Conservation (phyloP, 2,113 vertebrate genomes). For the Sorex araneus region DNA sequence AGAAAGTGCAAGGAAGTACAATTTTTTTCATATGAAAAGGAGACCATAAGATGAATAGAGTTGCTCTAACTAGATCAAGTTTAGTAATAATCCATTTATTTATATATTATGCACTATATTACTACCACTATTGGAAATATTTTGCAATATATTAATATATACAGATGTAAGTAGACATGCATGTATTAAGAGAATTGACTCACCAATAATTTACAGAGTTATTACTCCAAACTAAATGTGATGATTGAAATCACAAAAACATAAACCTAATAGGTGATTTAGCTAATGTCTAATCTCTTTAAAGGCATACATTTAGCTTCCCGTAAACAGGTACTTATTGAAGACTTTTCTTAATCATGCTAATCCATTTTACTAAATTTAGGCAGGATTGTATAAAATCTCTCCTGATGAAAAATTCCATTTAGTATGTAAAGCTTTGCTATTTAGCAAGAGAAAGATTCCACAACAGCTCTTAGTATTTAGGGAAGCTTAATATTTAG, state of each 20-base stretch:
- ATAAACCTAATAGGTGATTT: neutral
- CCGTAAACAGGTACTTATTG: neutral
- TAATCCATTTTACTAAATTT: constrained; percentile 44
- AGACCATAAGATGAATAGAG: neutral
- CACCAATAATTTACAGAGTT: neutral
- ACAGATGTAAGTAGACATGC: too few species aligned
- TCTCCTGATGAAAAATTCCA: constrained; percentile 57
- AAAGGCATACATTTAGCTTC: neutral
- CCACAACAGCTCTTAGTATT: constrained; percentile 11
- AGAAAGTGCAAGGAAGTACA: neutral
- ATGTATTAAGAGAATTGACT: constrained; percentile 4
- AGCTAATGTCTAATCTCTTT: neutral
- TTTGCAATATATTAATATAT: neutral
- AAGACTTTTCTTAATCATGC: constrained; percentile 25
- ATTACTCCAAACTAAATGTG: neutral
- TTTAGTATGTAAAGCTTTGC: constrained; percentile 54
- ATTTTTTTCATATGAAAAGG: neutral
- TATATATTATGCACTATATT: neutral
- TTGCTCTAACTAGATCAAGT: neutral
- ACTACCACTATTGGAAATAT: neutral
- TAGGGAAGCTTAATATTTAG: constrained; percentile 29
- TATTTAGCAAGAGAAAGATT: neutral
- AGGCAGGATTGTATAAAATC: constrained; percentile 49
- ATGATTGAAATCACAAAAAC: constrained; percentile 24
- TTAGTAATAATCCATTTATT: constrained; percentile 39